Base-by-base conservation (phyloP, 1,140 invertebrate species). In the Chlorops oryzae region DNA sequence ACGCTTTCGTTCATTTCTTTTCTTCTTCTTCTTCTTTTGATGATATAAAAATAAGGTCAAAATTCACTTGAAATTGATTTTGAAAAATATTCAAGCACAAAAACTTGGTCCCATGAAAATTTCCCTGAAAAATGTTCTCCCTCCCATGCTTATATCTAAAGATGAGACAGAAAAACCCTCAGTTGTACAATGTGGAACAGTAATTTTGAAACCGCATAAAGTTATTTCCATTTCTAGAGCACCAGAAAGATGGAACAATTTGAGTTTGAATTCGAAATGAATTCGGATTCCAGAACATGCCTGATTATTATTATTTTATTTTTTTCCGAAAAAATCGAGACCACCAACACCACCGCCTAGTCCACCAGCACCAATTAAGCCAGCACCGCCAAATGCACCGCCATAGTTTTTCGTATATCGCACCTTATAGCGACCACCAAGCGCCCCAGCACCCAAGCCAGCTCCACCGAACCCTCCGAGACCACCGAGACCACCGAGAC, bases 381-480 rank as follows among this genome's bases (percentile, higher is more conserved):
- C 59, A 0, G 35, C 56, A 42, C 58, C 59, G 21, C 35, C 50
- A 48, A 59, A 52, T 10, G 56, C 59, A 5, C 57, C 59, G 15
- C 54, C 21, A 42, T 58, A 10, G 59, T n/a, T 57, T 59, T 35
- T 62, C 60, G 43, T 34, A 34, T 45, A 45, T 7, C 21, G 48
- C 6, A 32, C 17, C 32, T 50, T 34, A 44, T 35, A 44, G 27
- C 48, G 41, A 9, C 47, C 47, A 22, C 47, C 47, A 42, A 27
- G 40, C 5, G 45, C 43, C n/a, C n/a, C n/a, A n/a, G n/a, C n/a
- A 42, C 40, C 48, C 5, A 50, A 50, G n/a, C n/a, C n/a, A n/a
- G n/a, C n/a, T n/a, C n/a, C n/a, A n/a, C n/a, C n/a, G n/a, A 50
- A 12, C 28, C 49, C 49, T 5, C 35, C 40, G 22, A 27, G 40